A percentile compares a stretch with the other conserved stretches of the same genome.
Evolutionary conservation across 1,140 invertebrate species (phyloP).

Genomic region (Aphis gossypii): DNA sequence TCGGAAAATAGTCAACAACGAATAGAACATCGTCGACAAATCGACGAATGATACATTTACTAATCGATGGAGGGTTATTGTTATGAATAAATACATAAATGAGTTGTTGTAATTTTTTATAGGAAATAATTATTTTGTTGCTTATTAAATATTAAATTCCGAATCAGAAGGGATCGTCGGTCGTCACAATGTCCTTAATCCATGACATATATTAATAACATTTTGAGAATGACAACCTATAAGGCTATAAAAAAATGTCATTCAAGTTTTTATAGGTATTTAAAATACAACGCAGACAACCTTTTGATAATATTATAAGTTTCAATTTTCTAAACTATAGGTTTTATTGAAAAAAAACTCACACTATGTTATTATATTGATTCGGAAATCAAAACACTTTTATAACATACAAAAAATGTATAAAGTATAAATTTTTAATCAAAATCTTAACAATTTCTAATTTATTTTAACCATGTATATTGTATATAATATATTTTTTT

Average conservation of each 20-base stretch:
- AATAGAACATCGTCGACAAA: not conserved
- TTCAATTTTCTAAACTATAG: not conserved
- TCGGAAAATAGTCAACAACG: not conserved
- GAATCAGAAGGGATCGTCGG: not conserved
- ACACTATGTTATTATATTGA: not conserved
- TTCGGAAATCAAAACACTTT: not conserved
- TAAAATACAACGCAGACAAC: not conserved
- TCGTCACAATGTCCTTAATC: not conserved
- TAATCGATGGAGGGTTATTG: not conserved
- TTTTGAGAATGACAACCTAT: not conserved
- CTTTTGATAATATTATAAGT: not conserved
- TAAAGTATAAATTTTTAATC: not conserved
- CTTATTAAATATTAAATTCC: not conserved
- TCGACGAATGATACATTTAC: not conserved
- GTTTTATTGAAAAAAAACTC: not conserved
- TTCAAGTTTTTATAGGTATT: slow-evolving; percentile 8
- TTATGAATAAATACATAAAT: not conserved
- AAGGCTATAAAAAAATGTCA: not conserved
- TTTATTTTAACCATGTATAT: not conserved
- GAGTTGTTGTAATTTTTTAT: not conserved
- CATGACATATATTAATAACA: not conserved
- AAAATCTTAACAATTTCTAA: not conserved
- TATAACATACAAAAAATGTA: not conserved
- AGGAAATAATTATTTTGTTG: not conserved
- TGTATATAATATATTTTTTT: not conserved